Conservation (phyloP, 2,797 vertebrate species). For the Gymnopithys bicolor region DNA sequence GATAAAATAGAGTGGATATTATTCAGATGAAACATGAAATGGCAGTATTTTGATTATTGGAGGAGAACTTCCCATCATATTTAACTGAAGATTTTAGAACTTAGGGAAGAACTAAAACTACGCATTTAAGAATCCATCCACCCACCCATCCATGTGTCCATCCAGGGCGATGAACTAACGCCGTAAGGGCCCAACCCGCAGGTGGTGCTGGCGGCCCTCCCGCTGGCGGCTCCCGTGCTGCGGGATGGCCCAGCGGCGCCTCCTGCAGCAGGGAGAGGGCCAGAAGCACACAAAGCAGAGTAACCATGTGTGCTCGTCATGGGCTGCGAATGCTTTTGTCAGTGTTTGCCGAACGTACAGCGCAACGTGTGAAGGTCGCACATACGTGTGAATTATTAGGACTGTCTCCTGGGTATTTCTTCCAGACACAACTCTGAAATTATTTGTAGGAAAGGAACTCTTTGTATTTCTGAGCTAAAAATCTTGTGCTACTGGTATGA, state of each 20-base stretch:
- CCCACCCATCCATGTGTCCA: neutral
- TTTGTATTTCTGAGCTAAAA: neutral
- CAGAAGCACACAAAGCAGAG: fast-evolving
- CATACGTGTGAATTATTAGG: fast-evolving
- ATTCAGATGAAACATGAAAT: neutral
- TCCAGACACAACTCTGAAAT: neutral
- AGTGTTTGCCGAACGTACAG: neutral
- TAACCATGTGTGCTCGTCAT: fast-evolving
- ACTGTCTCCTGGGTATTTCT: neutral
- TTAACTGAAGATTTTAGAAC: neutral
- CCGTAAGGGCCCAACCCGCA: neutral
- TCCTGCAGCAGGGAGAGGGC: fast-evolving
- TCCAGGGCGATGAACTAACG: neutral
- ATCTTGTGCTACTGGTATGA: neutral
- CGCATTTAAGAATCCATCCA: fast-evolving
- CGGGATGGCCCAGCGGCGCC: neutral
- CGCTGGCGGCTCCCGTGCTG: fast-evolving
- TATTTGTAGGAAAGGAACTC: neutral
- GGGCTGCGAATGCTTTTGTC: neutral
- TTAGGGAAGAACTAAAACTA: neutral
- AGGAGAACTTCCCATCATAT: neutral
- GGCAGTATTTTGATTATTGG: neutral
- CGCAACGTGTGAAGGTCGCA: fast-evolving
- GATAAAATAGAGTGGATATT: neutral
- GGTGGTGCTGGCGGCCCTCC: slow-evolving; percentile 9